These are phyloP conservation scores for Octopus sinensis DNA, from an alignment of 1,140 invertebrate species.

Conservation along the genomic window DNA sequence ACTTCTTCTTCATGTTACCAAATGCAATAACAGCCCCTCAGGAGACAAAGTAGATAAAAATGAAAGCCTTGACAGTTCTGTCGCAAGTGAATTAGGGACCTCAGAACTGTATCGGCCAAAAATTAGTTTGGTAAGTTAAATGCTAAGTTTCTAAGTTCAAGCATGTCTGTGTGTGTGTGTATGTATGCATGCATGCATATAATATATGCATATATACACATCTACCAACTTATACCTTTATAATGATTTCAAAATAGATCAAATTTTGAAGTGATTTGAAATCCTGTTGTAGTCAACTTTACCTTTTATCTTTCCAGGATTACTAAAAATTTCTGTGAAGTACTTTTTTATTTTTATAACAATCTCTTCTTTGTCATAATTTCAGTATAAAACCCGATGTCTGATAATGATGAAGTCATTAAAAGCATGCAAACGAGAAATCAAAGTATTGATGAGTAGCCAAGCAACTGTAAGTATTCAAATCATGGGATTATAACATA, in stretches of 20 bases:
- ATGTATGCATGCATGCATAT: no score
- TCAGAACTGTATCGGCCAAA: conserved; percentile 37
- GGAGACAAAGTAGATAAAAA: conserved; percentile 16
- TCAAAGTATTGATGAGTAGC: conserved; percentile 52
- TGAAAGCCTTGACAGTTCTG: conserved; percentile 39
- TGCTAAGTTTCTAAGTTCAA: neutral
- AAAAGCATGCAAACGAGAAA: conserved; percentile 57
- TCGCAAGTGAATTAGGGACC: conserved; percentile 28
- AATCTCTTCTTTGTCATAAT: conserved; percentile 21
- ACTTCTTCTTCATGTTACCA: neutral
- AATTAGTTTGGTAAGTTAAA: conserved; percentile 40
- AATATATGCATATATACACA: no score
- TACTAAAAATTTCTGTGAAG: no score
- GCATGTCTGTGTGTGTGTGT: no score
- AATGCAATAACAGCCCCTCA: no score
- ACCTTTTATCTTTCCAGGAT: no score
- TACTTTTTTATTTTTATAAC: neutral
- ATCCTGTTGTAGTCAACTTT: no score
- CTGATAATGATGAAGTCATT: conserved; percentile 56
- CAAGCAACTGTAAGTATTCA: conserved; percentile 36
- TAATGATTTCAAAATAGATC: no score
- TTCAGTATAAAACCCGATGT: conserved; percentile 56
- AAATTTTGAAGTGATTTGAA: no score
- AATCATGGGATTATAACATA: no score
- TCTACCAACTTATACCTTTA: no score